A percentile compares a stretch with the other conserved stretches of the same genome.
Conservation (phyloP, 1,140 invertebrate species). For the Ptiloglossa arizonensis region DNA sequence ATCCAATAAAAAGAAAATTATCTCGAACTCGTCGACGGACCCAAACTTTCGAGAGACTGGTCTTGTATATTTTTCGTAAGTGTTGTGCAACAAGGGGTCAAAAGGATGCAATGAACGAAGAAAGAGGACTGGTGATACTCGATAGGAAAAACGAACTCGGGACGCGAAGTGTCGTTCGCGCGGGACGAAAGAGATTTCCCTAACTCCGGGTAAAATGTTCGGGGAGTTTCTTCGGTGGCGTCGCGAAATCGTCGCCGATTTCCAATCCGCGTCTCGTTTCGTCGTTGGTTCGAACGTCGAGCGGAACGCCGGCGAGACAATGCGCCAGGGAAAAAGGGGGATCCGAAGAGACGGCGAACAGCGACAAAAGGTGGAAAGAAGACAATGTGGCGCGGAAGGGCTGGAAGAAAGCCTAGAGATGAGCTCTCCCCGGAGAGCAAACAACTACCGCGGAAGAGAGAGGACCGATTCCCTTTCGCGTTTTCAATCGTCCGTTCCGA, state of each 20-base stretch:
- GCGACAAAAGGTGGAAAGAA: slow-evolving; percentile 43
- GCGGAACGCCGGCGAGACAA: slow-evolving; percentile 24
- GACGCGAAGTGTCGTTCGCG: background rate
- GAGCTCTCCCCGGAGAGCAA: slow-evolving; percentile 25
- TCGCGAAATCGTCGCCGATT: slow-evolving; percentile 15
- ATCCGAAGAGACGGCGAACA: slow-evolving; percentile 15
- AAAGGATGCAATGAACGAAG: too few species aligned
- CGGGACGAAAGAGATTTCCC: background rate
- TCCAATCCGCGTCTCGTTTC: slow-evolving; percentile 17
- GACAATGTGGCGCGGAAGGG: slow-evolving; percentile 30
- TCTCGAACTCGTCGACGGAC: too few species aligned
- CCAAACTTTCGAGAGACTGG: too few species aligned
- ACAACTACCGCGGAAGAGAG: slow-evolving; percentile 6
- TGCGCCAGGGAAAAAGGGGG: background rate
- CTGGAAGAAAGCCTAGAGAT: slow-evolving; percentile 33
- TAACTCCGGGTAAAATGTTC: background rate
- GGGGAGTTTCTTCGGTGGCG: background rate
- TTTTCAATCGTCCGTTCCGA: slow-evolving; percentile 39
- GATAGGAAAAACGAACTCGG: too few species aligned
- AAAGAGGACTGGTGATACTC: too few species aligned
- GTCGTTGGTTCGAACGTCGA: slow-evolving; percentile 9
- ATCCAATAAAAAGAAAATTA: too few species aligned
- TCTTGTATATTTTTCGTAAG: too few species aligned
- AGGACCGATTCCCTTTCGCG: background rate
- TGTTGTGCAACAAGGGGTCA: too few species aligned